Conservation (phyloP, 2,797 vertebrate genomes). For the Periophthalmus magnuspinnatus region DNA sequence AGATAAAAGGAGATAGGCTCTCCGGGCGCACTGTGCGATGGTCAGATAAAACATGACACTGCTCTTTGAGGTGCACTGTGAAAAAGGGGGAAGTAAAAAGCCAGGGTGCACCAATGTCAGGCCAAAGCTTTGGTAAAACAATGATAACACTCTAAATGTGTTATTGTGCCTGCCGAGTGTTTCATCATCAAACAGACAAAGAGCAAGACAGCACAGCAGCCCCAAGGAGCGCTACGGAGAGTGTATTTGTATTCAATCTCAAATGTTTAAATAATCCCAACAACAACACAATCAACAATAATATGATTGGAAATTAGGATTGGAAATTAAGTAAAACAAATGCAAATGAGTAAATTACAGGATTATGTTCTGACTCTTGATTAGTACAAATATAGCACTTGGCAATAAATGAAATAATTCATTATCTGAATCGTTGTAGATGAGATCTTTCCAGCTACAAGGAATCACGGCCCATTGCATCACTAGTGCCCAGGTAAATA, state of each 20-base stretch:
- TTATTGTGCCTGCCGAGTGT: slow-evolving; percentile 49
- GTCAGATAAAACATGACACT: slow-evolving; percentile 75
- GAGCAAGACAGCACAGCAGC: slow-evolving; percentile 28
- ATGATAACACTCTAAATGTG: slow-evolving; percentile 66
- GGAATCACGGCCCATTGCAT: neutral
- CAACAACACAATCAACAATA: neutral
- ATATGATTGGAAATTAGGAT: neutral
- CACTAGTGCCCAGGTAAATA: neutral
- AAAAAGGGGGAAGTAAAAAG: slow-evolving; percentile 54
- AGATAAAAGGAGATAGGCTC: slow-evolving; percentile 68
- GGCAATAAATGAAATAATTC: neutral
- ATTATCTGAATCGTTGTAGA: neutral
- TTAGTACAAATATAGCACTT: neutral
- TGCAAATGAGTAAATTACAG: neutral
- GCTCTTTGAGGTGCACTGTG: slow-evolving; percentile 66
- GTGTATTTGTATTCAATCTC: slow-evolving; percentile 14
- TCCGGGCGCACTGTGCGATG: slow-evolving; percentile 61
- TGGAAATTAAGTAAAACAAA: neutral
- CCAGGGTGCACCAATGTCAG: slow-evolving; percentile 55
- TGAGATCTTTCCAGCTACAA: neutral
- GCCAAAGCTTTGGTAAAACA: slow-evolving; percentile 67
- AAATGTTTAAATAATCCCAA: neutral
- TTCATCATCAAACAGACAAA: slow-evolving; percentile 63
- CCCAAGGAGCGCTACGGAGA: slow-evolving; percentile 15
- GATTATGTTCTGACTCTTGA: neutral